Conservation (phyloP, 2,888 invertebrate genomes). For the Dusona sp. region DNA sequence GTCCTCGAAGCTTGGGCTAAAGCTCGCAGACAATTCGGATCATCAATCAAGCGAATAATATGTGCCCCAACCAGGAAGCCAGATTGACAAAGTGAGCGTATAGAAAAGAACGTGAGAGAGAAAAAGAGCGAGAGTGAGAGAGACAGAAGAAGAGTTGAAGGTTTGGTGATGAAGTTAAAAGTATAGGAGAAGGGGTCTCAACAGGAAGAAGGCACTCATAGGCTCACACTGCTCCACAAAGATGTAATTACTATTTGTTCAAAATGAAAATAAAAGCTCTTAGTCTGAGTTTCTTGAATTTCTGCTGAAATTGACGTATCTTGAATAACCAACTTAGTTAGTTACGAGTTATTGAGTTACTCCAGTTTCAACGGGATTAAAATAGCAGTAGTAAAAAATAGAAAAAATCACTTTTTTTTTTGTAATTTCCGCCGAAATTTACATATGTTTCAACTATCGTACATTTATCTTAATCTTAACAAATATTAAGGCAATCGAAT, state of each 20-base stretch:
- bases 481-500: too few species aligned
- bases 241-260: constrained; percentile 55
- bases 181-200: constrained; percentile 70
- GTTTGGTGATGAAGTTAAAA: constrained; percentile 69
- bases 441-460: background rate
- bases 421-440: background rate
- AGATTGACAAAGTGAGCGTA: constrained; percentile 77
- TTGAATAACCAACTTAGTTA: background rate
- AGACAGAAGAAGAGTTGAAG: constrained; percentile 50
- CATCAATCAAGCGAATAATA: constrained; percentile 81
- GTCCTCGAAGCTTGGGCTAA: constrained; percentile 69
- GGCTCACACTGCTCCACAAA: constrained; percentile 74
- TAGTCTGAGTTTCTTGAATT: background rate
- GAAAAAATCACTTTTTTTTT: background rate
- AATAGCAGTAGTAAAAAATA: background rate
- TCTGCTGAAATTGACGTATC: background rate
- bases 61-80: constrained; percentile 82
- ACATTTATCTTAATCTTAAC: too few species aligned
- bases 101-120: constrained; percentile 61
- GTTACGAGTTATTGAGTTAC: too few species aligned
- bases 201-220: constrained; percentile 82
- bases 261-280: constrained; percentile 51
- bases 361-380: background rate
- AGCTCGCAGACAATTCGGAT: constrained; percentile 76
- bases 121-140: constrained; percentile 53